Base-by-base conservation (phyloP, 2,888 invertebrate species). In the Geotrupes spiniger region DNA sequence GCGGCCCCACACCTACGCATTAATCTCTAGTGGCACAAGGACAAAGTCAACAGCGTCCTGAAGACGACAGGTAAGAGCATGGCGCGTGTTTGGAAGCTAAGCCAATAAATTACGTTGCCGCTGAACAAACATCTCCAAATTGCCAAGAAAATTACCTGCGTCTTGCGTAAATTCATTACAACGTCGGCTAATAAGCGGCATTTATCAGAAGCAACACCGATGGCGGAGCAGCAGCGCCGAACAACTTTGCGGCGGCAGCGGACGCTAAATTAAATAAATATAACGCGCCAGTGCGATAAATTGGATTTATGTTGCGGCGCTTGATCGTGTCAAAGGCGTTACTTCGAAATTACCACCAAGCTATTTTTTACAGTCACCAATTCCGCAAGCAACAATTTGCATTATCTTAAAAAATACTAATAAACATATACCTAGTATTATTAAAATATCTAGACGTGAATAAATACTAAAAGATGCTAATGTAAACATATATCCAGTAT, bases 61-160 rank as follows among this genome's bases (percentile, higher is more conserved):
- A 58, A 43, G 45, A 48, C 57, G 58, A 58, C 60, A 60, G 60
- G 60, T 60, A 58, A 54, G 52, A 46, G 48, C 48, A 43, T 40
- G 48, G 48, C 48, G 42, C 46, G 48, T 56, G 56, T 58, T 54
- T 52, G 51, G 56, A 45, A 57, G 54, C 55, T 58, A 51, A 51
- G 61, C 61, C 64, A 62, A 66, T 64, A 66, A 68, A 66, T 66
- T 63, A 63, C 63, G 52, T 58, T 56, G 57, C 61, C 57, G 60
- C 60, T 61, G 63, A 68, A 68, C 68, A 69, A 70, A 71, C 70
- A 69, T 64, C 65, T 62, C 64, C 62, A 69, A 71, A 71, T 70
- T 68, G 68, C 69, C 65, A 62, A 63, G 69, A 69, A 70, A 70
- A 70, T 71, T 70, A 70, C 71, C 69, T 70, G 69, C 58, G 64